Conservation (phyloP, 2,797 vertebrate species). For the Monodelphis domestica region DNA sequence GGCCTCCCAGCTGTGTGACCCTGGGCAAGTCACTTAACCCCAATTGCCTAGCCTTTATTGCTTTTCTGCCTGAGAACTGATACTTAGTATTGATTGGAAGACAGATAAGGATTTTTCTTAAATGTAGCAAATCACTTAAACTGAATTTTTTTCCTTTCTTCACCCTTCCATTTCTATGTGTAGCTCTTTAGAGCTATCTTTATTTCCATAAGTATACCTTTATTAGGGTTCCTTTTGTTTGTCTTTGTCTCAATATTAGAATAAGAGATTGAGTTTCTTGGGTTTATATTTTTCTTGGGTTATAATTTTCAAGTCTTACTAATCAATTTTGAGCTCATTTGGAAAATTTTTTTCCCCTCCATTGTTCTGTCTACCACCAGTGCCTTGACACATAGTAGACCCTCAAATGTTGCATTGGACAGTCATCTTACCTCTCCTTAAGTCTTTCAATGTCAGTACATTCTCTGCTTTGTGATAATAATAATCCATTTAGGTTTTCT, state of each 20-base stretch:
- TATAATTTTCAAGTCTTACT: neutral
- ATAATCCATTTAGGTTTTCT: neutral
- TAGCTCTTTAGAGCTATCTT: neutral
- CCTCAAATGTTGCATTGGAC: too few species aligned
- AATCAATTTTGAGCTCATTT: neutral
- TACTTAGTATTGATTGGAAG: too few species aligned
- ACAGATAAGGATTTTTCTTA: too few species aligned
- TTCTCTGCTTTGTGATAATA: neutral
- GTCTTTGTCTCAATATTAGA: too few species aligned
- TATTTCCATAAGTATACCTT: neutral
- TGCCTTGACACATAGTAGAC: neutral
- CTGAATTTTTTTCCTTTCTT: neutral
- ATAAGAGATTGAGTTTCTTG: neutral
- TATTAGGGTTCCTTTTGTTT: too few species aligned
- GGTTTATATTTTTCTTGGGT: neutral
- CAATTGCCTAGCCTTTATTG: too few species aligned
- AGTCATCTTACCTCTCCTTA: too few species aligned
- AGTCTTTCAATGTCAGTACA: neutral
- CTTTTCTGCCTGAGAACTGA: too few species aligned
- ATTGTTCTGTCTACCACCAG: neutral
- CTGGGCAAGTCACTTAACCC: too few species aligned
- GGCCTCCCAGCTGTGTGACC: too few species aligned
- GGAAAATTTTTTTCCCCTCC: too few species aligned
- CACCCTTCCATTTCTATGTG: neutral
- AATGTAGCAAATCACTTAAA: neutral